Percentiles rank a stretch among this genome's conserved stretches.
These are phyloP conservation scores for Mandrillus leucophaeus DNA, from an alignment of 2,113 vertebrate species.

Conservation along the genomic window DNA sequence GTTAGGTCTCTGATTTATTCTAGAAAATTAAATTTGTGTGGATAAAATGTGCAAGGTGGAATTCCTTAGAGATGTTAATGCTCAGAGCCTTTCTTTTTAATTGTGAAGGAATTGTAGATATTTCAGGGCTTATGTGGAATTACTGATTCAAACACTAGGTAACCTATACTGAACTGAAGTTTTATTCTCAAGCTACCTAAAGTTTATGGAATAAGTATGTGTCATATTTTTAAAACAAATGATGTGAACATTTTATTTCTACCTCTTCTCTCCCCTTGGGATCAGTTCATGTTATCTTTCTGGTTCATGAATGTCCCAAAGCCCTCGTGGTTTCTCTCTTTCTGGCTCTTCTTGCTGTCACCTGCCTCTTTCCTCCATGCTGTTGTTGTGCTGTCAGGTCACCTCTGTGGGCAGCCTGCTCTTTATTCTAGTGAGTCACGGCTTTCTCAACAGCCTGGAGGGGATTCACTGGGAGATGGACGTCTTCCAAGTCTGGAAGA, in stretches of 20 bases:
- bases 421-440: background rate
- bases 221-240: background rate
- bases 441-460: background rate
- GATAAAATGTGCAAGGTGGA: background rate
- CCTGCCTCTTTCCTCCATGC: background rate
- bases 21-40: background rate
- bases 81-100: background rate
- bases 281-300: background rate
- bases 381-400: background rate
- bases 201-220: background rate
- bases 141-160: background rate
- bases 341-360: too few species aligned
- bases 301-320: background rate
- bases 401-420: background rate
- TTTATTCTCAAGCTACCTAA: background rate
- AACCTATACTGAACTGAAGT: background rate
- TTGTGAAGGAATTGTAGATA: background rate
- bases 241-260: background rate
- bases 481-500: background rate
- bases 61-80: background rate
- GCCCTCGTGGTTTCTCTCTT: background rate
- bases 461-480: background rate
- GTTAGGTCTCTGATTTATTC: background rate
- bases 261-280: background rate
- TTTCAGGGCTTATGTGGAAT: background rate